phyloP scores from a whole-genome alignment of 2,888 invertebrate species.

The Eulithis prunata region DNA sequence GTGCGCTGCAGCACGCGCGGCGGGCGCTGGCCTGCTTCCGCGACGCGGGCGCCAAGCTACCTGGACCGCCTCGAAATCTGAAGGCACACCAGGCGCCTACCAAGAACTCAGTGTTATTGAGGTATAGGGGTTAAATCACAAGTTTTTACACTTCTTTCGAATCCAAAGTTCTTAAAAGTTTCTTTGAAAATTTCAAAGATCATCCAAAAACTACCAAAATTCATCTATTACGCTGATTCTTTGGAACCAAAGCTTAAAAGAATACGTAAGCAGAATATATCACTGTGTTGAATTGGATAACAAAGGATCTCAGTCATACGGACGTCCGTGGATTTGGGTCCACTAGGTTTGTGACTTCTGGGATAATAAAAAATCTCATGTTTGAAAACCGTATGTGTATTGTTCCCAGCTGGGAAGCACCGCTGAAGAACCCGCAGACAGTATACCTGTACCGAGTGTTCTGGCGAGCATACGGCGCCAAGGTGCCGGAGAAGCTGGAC shows the following conservation, averaged over 20 bases:
- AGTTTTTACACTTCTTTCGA: too few relatives aligned
- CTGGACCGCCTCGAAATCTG: slow-evolving; percentile 88
- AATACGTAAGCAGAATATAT: neutral
- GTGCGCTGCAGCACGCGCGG: slow-evolving; percentile 89
- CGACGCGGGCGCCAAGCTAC: slow-evolving; percentile 89
- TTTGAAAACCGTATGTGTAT: neutral
- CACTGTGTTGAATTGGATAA: neutral
- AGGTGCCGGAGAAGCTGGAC: slow-evolving; percentile 87
- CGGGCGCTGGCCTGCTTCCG: slow-evolving; percentile 93
- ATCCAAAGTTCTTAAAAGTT: too few relatives aligned
- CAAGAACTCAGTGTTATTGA: slow-evolving; percentile 68
- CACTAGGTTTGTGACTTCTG: too few relatives aligned
- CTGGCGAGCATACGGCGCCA: slow-evolving; percentile 88
- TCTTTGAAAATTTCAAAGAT: too few relatives aligned
- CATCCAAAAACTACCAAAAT: too few relatives aligned
- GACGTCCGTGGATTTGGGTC: too few relatives aligned
- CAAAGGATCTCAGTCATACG: too few relatives aligned
- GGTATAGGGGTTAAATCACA: slow-evolving; percentile 48
- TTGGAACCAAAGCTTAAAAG: too few relatives aligned
- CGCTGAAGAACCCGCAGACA: slow-evolving; percentile 91
- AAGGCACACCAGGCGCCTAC: slow-evolving; percentile 74
- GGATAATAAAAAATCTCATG: too few relatives aligned
- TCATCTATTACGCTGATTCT: too few relatives aligned
- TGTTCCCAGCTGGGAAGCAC: slow-evolving; percentile 88
- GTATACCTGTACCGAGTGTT: slow-evolving; percentile 93